Evolutionary conservation across 1,140 invertebrate genomes (phyloP).

Genomic region (Drosophila kepulauana): DNA sequence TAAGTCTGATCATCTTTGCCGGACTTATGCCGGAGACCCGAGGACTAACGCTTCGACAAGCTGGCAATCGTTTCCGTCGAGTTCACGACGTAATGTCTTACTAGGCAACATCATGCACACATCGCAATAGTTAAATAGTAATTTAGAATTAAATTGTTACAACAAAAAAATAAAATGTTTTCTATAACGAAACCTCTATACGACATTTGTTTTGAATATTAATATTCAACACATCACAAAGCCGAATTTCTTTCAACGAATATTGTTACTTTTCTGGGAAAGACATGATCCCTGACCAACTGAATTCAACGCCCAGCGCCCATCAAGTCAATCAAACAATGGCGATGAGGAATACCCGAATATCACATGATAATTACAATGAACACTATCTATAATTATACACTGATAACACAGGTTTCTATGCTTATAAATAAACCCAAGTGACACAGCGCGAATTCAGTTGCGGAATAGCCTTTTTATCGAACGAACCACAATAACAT

Average conservation of each 20-base stretch:
- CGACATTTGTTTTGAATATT: too few species aligned
- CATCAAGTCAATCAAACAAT: background rate
- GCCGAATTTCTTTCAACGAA: too few species aligned
- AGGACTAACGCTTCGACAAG: constrained; percentile 43
- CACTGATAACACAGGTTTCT: constrained; percentile 27
- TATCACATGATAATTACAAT: constrained; percentile 34
- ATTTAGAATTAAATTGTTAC: background rate
- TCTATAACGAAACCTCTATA: too few species aligned
- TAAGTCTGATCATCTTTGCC: constrained; percentile 31
- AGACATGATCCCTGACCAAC: background rate
- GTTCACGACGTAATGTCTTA: constrained; percentile 37
- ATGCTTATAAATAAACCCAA: constrained; percentile 16
- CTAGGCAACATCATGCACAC: background rate
- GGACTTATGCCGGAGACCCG: constrained; percentile 50
- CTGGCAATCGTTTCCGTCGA: constrained; percentile 45
- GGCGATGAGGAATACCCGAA: background rate
- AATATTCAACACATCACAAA: too few species aligned
- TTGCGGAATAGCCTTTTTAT: constrained; percentile 14
- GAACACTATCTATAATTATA: constrained; percentile 43
- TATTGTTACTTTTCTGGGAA: too few species aligned
- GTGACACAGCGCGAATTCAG: constrained; percentile 14
- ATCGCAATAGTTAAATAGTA: background rate
- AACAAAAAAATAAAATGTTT: background rate
- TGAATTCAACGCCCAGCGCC: background rate
- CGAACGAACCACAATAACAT: constrained; percentile 8